Conservation (phyloP, 2,113 vertebrate genomes). For the Thunnus maccoyii region DNA sequence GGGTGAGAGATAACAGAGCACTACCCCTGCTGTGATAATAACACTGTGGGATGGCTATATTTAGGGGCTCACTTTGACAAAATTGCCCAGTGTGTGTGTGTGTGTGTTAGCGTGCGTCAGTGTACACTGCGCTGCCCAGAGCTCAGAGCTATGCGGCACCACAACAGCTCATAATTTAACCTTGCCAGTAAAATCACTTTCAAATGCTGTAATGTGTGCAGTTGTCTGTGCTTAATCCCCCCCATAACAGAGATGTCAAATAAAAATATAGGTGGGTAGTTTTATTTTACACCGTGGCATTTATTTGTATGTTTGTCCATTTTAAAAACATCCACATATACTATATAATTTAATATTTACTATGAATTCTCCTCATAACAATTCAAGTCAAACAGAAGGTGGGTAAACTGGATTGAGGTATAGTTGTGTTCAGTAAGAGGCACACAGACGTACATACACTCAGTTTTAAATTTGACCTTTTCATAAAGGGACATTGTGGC, state of each 20-base stretch:
- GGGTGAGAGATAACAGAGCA: constrained; percentile 78
- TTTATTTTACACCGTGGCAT: constrained; percentile 27
- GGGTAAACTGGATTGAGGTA: background rate
- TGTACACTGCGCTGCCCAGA: constrained; percentile 20
- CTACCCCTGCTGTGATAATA: constrained; percentile 76
- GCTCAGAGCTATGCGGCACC: constrained; percentile 27
- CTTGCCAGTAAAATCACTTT: constrained; percentile 49
- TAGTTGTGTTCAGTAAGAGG: background rate
- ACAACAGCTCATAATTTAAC: constrained; percentile 50
- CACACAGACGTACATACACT: constrained; percentile 11
- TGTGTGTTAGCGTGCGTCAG: constrained; percentile 4
- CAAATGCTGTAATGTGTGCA: constrained; percentile 16
- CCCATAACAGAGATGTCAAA: constrained; percentile 32
- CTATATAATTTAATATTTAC: background rate
- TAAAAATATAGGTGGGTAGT: constrained; percentile 8
- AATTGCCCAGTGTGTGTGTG: constrained; percentile 46
- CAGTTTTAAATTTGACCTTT: constrained; percentile 67
- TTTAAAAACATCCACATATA: constrained; percentile 6
- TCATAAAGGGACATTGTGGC: constrained; percentile 52
- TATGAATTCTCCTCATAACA: background rate
- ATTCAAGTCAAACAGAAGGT: constrained; percentile 6
- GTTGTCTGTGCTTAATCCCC: background rate
- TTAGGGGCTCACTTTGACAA: constrained; percentile 70
- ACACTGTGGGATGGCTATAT: constrained; percentile 71
- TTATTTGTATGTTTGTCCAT: constrained; percentile 1